Evolutionary conservation across 2,888 invertebrate genomes (phyloP), one percentile per base, ranked within the genome.

Genomic region (Unio pictorum): DNA sequence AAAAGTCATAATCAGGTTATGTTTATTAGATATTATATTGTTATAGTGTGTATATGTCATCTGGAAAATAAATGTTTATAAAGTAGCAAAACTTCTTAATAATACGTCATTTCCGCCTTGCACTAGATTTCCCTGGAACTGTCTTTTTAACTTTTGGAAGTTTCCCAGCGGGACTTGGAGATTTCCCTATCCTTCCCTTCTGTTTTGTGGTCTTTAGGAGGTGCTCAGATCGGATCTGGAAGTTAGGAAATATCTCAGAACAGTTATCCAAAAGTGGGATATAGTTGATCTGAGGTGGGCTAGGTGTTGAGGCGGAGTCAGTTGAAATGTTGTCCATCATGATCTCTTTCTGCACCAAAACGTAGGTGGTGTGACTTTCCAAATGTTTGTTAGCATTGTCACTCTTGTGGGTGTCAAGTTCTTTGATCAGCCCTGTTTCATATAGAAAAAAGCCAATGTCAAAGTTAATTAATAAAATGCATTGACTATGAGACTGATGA

Each of bases 321-420:
- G 71, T 68, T 23, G 65, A 66, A 11, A 72, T 68, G 55, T 69
- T 71, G 61, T 79, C 81, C 15, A 76, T 72, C 59, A 73, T 54
- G 8, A 80, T 65, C 75, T 87, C 86, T 72, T 89, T 89, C 75
- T 86, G 83, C 28, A 89, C 87, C 30, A 88, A 82, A 66, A 89
- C 84, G 76, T 89, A 89, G 26, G 88, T 88, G 73, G 76, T 76
- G 69, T 88, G 87, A n/a, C 87, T 85, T n/a, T 72, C 72, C 59
- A 89, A 81, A 75, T 82, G 86, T 74, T 87, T 88, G 68, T 83
- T 83, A 66, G 89, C 89, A 71, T 84, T 84, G 67, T 89, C 89
- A 56, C 79, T 75, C 67, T 86, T 84, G 74, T 88, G 89, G 17
- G 80, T 74, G 69, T 89, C 88, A n/a, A 89, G 76, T 57, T 89